Evolutionary conservation across 2,888 invertebrate genomes (phyloP).

Genomic region (Dolomedes plantarius): DNA sequence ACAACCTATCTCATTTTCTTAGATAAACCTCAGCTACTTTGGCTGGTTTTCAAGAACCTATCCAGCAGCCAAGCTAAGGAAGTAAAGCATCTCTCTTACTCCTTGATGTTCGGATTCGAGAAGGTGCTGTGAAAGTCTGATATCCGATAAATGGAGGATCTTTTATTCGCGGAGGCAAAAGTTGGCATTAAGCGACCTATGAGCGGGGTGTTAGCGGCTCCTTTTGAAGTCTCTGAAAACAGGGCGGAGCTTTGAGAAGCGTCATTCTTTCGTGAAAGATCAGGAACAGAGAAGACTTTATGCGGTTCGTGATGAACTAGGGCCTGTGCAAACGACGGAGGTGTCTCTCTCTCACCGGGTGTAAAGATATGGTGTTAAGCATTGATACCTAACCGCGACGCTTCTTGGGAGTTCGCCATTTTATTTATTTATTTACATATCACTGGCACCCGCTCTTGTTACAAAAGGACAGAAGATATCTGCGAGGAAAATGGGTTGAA

Average conservation of each 20-base stretch:
- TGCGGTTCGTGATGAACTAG: conserved; percentile 35
- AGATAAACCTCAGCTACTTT: conserved; percentile 32
- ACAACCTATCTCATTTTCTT: conserved; percentile 11
- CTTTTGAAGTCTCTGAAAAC: conserved; percentile 27
- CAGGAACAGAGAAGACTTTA: conserved; percentile 43
- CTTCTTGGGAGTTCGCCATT: conserved; percentile 16
- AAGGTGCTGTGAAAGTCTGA: neutral
- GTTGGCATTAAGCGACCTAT: conserved; percentile 23
- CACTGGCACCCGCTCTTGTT: neutral
- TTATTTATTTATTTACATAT: conserved; percentile 24
- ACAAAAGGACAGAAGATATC: conserved; percentile 6
- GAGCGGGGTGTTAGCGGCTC: conserved; percentile 17
- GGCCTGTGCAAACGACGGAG: conserved; percentile 43
- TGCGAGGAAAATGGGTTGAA: neutral
- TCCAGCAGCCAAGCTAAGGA: neutral
- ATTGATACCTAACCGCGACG: conserved; percentile 21
- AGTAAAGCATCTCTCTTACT: neutral
- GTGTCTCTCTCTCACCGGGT: conserved; percentile 47
- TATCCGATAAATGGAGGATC: conserved; percentile 34
- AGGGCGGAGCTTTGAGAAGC: conserved; percentile 51
- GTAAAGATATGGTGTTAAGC: conserved; percentile 37
- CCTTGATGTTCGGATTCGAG: conserved; percentile 14
- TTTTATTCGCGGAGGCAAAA: conserved; percentile 40
- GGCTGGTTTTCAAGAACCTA: conserved; percentile 2
- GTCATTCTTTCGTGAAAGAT: conserved; percentile 35